Base-by-base conservation (phyloP, 2,888 invertebrate genomes). In the Metopia argyrocephala region DNA sequence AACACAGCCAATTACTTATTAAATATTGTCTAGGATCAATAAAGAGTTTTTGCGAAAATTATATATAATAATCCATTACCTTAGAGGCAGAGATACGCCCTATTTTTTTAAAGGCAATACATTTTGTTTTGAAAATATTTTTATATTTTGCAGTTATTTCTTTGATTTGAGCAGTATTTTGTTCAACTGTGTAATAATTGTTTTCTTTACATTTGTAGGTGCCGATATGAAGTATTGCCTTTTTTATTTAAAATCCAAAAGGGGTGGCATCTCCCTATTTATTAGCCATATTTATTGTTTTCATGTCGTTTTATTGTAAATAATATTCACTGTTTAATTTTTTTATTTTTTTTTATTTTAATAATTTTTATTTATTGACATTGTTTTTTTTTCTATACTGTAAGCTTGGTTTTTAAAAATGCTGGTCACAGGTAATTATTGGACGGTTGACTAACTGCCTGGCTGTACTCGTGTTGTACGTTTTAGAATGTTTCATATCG, bases 351-450 rank as follows among this genome's bases (percentile, higher is more conserved):
- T 38, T 45, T 23, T 56, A 27, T 56, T 20, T 38, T 45, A n/a
- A 48, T 21, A 21, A 57, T 71, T 27, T 27, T 7, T 54, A 48
- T 56, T 64, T 69, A 62, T 69, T 73, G 45, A 31, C 25, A 50
- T 38, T 64, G 59, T 28, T 65, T 64, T 62, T 3, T 57, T 57
- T 18, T n/a, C 21, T 48, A 31, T 12, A 18, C 38, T 15, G 15
- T 23, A 38, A 4, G 3, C 12, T 9, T 28, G 48, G 28, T 57
- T 65, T 73, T 76, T 76, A 64, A 54, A 46, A 76, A 80, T 76
- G 68, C 80, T 59, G 50, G 73, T 76, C 76, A 69, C 80, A 76
- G 46, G 46, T 76, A 76, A 76, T 76, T 71, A 52, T 59, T 57
- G 74, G 28, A 12, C 38, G 38, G 38, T 38, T 38, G 38, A 38